These are phyloP conservation scores for Lutra lutra DNA, from an alignment of 2,797 vertebrate species.

Conservation along the genomic window DNA sequence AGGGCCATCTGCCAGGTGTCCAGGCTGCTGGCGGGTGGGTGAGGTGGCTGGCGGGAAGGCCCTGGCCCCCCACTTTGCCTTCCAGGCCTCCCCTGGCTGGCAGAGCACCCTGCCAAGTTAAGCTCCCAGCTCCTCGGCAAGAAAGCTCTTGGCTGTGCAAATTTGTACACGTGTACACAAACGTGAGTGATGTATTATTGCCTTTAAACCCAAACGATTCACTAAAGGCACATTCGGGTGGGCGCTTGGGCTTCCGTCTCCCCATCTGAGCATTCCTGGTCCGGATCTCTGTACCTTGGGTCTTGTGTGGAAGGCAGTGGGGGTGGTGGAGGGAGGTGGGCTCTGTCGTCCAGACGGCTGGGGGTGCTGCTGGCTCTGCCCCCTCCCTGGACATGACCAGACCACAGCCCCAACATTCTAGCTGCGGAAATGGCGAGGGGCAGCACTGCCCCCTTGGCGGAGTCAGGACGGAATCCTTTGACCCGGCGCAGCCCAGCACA, in stretches of 20 bases:
- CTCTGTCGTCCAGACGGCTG: background rate
- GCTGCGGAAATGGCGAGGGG: rapidly evolving
- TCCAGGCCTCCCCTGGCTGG: background rate
- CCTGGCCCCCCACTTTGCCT: background rate
- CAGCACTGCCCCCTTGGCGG: rapidly evolving
- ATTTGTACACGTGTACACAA: too few species aligned
- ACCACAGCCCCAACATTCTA: rapidly evolving
- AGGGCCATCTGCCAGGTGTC: rapidly evolving
- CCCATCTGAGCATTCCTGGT: rapidly evolving
- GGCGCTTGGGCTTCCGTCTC: rapidly evolving
- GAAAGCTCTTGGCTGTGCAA: background rate
- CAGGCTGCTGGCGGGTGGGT: rapidly evolving
- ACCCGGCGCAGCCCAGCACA: rapidly evolving
- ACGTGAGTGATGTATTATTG: rapidly evolving
- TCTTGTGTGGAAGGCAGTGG: rapidly evolving
- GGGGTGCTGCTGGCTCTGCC: background rate
- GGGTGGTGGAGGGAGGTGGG: rapidly evolving
- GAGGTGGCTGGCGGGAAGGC: background rate
- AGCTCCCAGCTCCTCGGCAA: background rate
- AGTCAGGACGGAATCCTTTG: background rate
- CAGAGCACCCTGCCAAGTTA: background rate
- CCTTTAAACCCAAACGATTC: background rate
- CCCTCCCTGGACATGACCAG: background rate
- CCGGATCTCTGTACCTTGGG: rapidly evolving
- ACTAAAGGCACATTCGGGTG: rapidly evolving